Percentiles rank a stretch among this genome's conserved stretches.
Conservation (phyloP, 2,113 vertebrate species). For the Raja brachyura region DNA sequence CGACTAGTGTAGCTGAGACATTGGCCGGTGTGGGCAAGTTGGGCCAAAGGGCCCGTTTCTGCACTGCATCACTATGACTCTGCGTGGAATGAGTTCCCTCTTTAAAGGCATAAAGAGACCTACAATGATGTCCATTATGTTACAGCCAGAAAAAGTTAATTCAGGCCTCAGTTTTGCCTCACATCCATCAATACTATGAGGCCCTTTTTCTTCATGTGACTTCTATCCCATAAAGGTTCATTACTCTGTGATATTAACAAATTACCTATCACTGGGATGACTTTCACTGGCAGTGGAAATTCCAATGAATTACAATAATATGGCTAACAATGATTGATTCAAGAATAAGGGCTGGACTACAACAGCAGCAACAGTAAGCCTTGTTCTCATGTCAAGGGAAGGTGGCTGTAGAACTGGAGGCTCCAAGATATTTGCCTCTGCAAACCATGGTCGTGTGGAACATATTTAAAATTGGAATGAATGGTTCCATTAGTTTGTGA, state of each 20-base stretch:
- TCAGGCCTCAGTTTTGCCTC: neutral
- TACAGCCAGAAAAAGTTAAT: neutral
- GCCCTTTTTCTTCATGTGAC: neutral
- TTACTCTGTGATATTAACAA: neutral
- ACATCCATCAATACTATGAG: too few relatives aligned
- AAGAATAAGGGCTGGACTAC: neutral
- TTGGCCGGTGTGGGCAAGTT: too few relatives aligned
- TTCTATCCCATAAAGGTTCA: too few relatives aligned
- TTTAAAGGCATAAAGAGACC: neutral
- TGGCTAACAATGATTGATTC: neutral
- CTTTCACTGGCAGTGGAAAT: neutral
- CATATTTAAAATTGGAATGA: too few relatives aligned
- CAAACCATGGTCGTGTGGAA: too few relatives aligned
- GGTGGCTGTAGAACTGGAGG: neutral
- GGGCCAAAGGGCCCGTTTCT: too few relatives aligned
- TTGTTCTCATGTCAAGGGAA: neutral
- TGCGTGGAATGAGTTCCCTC: neutral
- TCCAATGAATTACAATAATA: neutral
- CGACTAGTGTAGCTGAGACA: too few relatives aligned
- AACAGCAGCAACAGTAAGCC: neutral
- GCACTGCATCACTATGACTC: too few relatives aligned
- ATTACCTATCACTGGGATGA: neutral
- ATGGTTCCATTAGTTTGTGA: too few relatives aligned
- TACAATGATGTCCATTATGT: neutral
- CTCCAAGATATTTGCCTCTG: too few relatives aligned